Percentiles rank a stretch among this genome's conserved stretches.
Evolutionary conservation across 2,888 invertebrate genomes (phyloP).

Genomic region (Drosophila niveifrons): DNA sequence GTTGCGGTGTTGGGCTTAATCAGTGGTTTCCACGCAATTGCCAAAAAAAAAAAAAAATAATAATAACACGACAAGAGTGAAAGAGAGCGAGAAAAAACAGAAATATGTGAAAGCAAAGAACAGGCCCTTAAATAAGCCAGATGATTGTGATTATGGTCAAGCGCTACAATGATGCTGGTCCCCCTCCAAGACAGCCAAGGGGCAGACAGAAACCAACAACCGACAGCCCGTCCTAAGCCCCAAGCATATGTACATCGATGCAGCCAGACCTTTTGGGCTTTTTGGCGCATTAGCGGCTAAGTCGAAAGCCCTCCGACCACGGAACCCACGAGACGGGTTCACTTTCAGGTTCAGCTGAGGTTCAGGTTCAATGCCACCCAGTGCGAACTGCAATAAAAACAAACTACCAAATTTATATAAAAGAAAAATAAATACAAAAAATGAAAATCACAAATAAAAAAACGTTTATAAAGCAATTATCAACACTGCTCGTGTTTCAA

Average conservation of each 20-base stretch:
- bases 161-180: slow-evolving; percentile 20
- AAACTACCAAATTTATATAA: slow-evolving; percentile 68
- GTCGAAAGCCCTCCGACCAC: slow-evolving; percentile 17
- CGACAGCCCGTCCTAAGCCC: slow-evolving; percentile 23
- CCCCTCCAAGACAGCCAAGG: not conserved
- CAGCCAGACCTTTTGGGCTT: slow-evolving; percentile 55
- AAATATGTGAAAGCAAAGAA: slow-evolving; percentile 77
- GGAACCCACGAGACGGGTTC: slow-evolving; percentile 10
- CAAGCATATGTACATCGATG: slow-evolving; percentile 27
- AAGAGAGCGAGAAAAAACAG: slow-evolving; percentile 25
- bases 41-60: slow-evolving; percentile 54
- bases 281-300: slow-evolving; percentile 77
- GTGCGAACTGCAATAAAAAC: slow-evolving; percentile 69
- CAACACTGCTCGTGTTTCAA: slow-evolving; percentile 71
- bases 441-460: slow-evolving; percentile 37
- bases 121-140: slow-evolving; percentile 69
- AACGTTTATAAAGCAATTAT: slow-evolving; percentile 77
- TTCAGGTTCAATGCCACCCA: slow-evolving; percentile 74
- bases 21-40: slow-evolving; percentile 75
- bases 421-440: slow-evolving; percentile 26
- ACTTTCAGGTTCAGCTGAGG: slow-evolving; percentile 12
- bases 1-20: slow-evolving; percentile 76
- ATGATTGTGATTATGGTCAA: slow-evolving; percentile 44
- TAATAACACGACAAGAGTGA: not conserved
- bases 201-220: not conserved